Conservation (phyloP, 2,797 vertebrate species). For the Gymnothorax reevesii region DNA sequence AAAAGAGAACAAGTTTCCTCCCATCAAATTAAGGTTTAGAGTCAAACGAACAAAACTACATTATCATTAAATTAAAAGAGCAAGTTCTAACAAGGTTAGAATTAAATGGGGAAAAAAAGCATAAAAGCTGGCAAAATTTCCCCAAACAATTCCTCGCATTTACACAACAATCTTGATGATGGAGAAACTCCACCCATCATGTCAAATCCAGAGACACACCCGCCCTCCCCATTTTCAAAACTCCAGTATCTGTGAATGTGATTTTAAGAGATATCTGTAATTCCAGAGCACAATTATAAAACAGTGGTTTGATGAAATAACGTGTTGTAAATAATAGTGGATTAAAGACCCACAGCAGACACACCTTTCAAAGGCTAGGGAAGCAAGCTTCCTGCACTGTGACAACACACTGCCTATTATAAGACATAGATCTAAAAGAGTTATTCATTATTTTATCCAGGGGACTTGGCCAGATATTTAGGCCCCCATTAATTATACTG, state of each 20-base stretch:
- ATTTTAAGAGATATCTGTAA: not conserved
- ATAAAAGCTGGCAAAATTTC: not conserved
- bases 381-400: not conserved
- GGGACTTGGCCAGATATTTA: not conserved
- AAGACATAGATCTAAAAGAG: not conserved
- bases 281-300: not conserved
- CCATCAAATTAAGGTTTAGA: not conserved
- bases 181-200: not conserved
- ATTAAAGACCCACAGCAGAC: not conserved
- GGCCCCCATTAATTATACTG: not conserved
- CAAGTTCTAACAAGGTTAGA: not conserved
- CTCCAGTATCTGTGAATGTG: not conserved
- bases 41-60: not conserved
- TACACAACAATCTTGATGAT: not conserved
- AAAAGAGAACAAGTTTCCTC: slow-evolving; percentile 45
- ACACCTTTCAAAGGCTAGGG: not conserved
- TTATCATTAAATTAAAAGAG: not conserved
- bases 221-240: not conserved
- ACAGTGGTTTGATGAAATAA: not conserved
- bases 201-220: not conserved
- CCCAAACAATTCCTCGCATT: not conserved
- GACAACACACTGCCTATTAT: not conserved
- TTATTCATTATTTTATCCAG: not conserved
- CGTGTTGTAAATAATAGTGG: not conserved
- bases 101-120: not conserved